phyloP scores from a whole-genome alignment of 2,113 vertebrate species.

The Paralichthys olivaceus region DNA sequence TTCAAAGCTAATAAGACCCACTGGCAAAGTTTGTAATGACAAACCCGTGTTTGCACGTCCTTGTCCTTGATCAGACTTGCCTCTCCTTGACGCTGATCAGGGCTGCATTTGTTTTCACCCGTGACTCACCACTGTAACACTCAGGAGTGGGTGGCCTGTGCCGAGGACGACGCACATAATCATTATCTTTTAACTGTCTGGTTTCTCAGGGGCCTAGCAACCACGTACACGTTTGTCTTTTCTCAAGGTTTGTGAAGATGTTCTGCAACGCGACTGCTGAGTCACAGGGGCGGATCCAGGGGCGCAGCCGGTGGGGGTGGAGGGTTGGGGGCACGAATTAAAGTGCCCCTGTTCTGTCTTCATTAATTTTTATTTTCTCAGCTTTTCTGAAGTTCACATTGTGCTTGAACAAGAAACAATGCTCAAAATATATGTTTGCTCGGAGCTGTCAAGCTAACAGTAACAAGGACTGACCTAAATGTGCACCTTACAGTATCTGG shows the following conservation, averaged over 20 bases:
- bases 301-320: no score
- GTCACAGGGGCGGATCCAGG: neutral
- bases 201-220: constrained; percentile 33
- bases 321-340: no score
- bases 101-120: constrained; percentile 43
- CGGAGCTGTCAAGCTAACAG: no score
- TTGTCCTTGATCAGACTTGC: constrained; percentile 68
- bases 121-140: constrained; percentile 43
- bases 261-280: constrained; percentile 43
- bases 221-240: neutral
- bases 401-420: no score
- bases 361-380: neutral
- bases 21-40: constrained; percentile 41
- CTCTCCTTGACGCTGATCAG: constrained; percentile 40
- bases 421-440: no score
- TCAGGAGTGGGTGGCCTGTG: constrained; percentile 24
- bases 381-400: neutral
- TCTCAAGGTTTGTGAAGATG: constrained; percentile 18
- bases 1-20: constrained; percentile 33
- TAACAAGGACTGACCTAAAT: no score
- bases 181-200: constrained; percentile 36
- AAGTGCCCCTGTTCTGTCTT: neutral
- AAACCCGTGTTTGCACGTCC: constrained; percentile 47
- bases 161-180: constrained; percentile 16
- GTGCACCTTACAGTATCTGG: no score